Evolutionary conservation across 2,888 invertebrate genomes (phyloP).

Genomic region (Stenurella melanura): DNA sequence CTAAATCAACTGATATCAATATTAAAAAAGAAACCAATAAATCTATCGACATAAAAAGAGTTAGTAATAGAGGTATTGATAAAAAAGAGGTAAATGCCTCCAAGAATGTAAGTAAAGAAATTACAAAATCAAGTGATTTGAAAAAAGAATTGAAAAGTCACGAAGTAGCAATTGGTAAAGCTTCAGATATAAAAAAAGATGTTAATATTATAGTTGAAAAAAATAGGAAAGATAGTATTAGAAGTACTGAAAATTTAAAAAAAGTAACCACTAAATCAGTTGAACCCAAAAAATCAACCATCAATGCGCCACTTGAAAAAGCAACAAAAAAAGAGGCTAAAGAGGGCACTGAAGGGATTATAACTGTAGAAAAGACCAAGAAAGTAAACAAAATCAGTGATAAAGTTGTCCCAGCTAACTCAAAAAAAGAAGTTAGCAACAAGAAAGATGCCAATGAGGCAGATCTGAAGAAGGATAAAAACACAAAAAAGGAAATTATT

Average conservation of each 20-base stretch:
- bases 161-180: conserved; percentile 37
- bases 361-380: conserved; percentile 32
- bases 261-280: conserved; percentile 29
- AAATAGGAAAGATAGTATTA: conserved; percentile 43
- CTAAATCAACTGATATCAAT: conserved; percentile 53
- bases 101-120: conserved; percentile 27
- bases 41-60: conserved; percentile 60
- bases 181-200: conserved; percentile 43
- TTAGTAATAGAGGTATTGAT: conserved; percentile 32
- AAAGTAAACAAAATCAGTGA: conserved; percentile 39
- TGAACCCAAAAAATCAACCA: not conserved
- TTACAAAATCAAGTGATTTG: conserved; percentile 44
- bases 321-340: not conserved
- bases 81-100: conserved; percentile 45
- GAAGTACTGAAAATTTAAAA: conserved; percentile 48
- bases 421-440: conserved; percentile 34
- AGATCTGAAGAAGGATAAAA: conserved; percentile 39
- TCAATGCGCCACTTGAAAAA: conserved; percentile 5
- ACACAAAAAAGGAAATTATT: not conserved
- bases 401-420: conserved; percentile 17
- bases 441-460: conserved; percentile 49
- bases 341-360: not conserved
- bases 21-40: conserved; percentile 45
- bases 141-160: conserved; percentile 49
- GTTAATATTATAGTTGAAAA: conserved; percentile 41